Percentiles rank a stretch among this genome's conserved stretches.
These are phyloP conservation scores for Mergus octosetaceus DNA, from an alignment of 2,797 vertebrate species.

Conservation along the genomic window DNA sequence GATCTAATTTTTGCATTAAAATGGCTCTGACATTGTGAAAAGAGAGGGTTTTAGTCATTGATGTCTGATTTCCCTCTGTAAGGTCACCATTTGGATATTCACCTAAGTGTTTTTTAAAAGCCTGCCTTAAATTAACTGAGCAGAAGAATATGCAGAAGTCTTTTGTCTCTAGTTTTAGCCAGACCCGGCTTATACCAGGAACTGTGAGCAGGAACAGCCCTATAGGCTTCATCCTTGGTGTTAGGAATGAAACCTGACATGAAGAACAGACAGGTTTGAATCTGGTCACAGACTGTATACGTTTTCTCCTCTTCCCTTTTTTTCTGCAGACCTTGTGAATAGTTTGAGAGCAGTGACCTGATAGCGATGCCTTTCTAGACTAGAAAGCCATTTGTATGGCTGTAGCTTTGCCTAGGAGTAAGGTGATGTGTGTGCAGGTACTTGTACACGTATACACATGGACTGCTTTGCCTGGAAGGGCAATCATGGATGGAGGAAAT, in stretches of 20 bases:
- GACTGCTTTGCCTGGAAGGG: neutral
- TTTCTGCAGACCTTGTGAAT: neutral
- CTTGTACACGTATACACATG: accelerated
- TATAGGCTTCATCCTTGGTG: neutral
- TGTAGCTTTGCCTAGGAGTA: neutral
- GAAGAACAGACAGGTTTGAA: neutral
- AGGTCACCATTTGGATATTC: neutral
- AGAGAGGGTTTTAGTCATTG: accelerated
- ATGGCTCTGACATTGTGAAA: neutral
- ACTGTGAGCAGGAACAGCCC: neutral
- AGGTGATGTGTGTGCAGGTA: neutral
- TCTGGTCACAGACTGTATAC: neutral
- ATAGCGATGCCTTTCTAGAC: neutral
- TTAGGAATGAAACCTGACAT: neutral
- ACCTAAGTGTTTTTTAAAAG: neutral
- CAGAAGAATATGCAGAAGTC: neutral
- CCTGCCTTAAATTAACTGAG: neutral
- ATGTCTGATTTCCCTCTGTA: neutral
- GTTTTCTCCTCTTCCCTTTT: neutral
- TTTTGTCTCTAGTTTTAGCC: neutral
- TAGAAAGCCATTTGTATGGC: neutral
- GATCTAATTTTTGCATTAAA: neutral
- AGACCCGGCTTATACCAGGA: neutral
- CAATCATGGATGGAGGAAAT: neutral
- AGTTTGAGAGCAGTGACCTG: neutral